A percentile compares a stretch with the other conserved stretches of the same genome.
Conservation (phyloP, 1,140 invertebrate genomes). For the Scaptomyza pallida region DNA sequence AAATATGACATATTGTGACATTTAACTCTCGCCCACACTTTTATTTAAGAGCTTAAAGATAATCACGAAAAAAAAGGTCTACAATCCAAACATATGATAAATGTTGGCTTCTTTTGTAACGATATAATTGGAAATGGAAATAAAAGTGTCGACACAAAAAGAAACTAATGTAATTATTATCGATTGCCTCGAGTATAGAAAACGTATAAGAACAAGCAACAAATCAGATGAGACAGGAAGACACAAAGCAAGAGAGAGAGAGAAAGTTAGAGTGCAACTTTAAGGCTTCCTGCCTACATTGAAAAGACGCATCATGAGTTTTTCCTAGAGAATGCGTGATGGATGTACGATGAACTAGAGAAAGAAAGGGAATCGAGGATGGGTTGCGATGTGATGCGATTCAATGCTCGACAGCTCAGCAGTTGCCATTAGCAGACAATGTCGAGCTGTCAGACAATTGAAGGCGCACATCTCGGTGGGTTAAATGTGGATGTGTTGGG, state of each 20-base stretch:
- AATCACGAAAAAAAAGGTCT: too few species aligned
- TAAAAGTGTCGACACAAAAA: constrained; percentile 35
- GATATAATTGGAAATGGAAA: constrained; percentile 41
- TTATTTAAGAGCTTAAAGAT: too few species aligned
- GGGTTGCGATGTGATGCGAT: neutral
- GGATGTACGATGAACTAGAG: constrained; percentile 8
- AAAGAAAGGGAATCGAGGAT: neutral
- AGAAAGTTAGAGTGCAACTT: constrained; percentile 22
- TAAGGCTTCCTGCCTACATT: constrained; percentile 30
- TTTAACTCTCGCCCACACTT: too few species aligned
- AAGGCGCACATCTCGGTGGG: constrained; percentile 27
- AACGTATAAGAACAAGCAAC: constrained; percentile 5
- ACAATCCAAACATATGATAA: neutral
- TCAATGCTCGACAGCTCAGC: constrained; percentile 4
- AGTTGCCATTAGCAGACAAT: constrained; percentile 68
- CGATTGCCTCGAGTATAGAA: constrained; percentile 26
- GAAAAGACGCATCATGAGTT: neutral
- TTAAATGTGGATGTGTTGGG: constrained; percentile 10
- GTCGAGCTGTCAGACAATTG: constrained; percentile 66
- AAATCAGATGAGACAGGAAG: neutral
- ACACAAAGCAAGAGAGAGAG: too few species aligned
- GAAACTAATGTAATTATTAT: constrained; percentile 46
- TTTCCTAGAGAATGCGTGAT: constrained; percentile 22
- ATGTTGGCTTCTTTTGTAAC: constrained; percentile 18
- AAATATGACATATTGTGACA: too few species aligned